These are phyloP conservation scores for Macquaria ambigua DNA, from an alignment of 2,113 vertebrate species.

Conservation along the genomic window DNA sequence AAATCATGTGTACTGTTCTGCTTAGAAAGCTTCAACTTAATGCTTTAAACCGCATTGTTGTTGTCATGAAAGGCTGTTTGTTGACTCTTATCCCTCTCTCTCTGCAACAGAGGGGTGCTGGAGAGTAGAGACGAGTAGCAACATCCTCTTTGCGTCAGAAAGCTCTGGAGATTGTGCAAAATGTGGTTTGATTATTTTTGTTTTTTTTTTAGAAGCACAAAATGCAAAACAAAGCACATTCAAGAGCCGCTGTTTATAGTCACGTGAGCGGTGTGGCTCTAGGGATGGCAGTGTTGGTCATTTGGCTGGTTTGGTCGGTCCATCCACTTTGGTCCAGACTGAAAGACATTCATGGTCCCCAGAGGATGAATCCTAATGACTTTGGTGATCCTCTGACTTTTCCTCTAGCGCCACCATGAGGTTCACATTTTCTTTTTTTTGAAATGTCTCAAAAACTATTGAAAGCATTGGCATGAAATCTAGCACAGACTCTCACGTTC, in stretches of 20 bases:
- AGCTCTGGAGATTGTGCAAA: not conserved
- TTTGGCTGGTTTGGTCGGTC: too few species aligned
- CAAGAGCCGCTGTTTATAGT: not conserved
- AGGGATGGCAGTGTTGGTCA: too few species aligned
- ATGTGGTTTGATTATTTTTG: not conserved
- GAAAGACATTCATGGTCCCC: not conserved
- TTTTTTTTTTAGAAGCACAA: not conserved
- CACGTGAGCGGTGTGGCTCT: not conserved
- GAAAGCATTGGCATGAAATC: too few species aligned
- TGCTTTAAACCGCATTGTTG: constrained; percentile 14
- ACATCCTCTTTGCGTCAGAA: not conserved
- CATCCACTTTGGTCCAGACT: not conserved
- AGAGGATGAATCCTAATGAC: too few species aligned
- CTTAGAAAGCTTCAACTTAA: not conserved
- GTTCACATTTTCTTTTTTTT: too few species aligned
- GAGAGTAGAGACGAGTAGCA: not conserved
- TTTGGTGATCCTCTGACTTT: not conserved
- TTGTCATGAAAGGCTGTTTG: constrained; percentile 3
- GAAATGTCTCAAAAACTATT: too few species aligned
- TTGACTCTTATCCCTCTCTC: not conserved
- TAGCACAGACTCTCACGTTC: too few species aligned
- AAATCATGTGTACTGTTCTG: not conserved
- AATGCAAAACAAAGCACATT: not conserved
- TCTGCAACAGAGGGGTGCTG: not conserved
- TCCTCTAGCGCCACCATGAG: too few species aligned